Evolutionary conservation across 2,113 vertebrate species (phyloP), one percentile per base, ranked within the genome.

Genomic region (Pterophyllum scalare): DNA sequence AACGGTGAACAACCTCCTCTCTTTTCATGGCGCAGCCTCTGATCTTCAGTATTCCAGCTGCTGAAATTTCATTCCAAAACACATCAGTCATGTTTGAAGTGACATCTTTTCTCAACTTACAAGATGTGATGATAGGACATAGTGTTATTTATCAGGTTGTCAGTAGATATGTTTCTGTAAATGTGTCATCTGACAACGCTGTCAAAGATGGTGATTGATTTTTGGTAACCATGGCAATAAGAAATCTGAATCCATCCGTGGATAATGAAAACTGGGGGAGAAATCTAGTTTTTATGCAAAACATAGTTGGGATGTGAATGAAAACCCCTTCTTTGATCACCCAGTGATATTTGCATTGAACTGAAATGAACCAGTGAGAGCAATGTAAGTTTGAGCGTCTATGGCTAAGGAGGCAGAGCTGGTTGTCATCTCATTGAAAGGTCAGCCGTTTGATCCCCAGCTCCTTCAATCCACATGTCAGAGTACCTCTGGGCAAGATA

Each of bases 191-290:
- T 35, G n/a, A 14, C 6, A 15, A 17, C 2, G 3, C 3, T 24
- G 33, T 15, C 38, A 61, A 52, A 26, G 33, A 88, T 59, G 38
- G 12, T 19, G 17, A 77, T 49, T 59, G 35, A 81, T 24, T 67
- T 57, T 67, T 59, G 5, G 75, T 86, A 24, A 77, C 87, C 80
- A 80, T 87, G 64, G 80, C 26, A 65, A 78, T 72, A 19, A 52
- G 31, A 80, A 77, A 80, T 79, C 40, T 75, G 20, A 80, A 35
- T 46, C 46, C 28, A 57, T 81, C 35, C 33, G 2, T 1, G 1
- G 26, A 59, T 65, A 22, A 75, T 35, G 12, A 38, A 77, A 80
- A 28, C 22, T 6, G 33, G 40, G 14, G 11, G 4, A 65, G 43
- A 56, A 33, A 61, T 65, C 10, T 72, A 24, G 31, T 75, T 87